phyloP scores from a whole-genome alignment of 2,113 vertebrate genomes.

The Thryonomys swinderianus region DNA sequence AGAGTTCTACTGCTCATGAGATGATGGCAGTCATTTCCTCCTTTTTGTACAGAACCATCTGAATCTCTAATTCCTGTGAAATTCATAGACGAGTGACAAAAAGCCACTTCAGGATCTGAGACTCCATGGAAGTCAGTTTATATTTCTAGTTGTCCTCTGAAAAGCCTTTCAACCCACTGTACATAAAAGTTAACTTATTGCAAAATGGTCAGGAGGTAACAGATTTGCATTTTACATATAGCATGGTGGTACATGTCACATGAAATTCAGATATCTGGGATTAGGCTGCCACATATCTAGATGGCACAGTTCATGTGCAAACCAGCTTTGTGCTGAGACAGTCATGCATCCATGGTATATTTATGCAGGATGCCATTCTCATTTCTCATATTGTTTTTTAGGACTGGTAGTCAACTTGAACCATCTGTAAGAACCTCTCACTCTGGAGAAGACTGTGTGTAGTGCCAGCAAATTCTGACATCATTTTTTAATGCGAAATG shows the following conservation, averaged over 20 bases:
- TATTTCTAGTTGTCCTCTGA: neutral
- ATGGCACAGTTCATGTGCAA: neutral
- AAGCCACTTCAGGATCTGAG: neutral
- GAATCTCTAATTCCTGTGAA: constrained; percentile 1
- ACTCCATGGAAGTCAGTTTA: neutral
- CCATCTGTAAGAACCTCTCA: neutral
- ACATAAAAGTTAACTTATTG: neutral
- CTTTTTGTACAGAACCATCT: neutral
- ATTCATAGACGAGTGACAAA: neutral
- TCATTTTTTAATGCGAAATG: neutral
- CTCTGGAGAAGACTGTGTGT: neutral
- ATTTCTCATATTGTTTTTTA: neutral
- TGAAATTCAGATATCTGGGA: neutral
- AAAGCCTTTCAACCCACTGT: neutral
- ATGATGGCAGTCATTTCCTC: neutral
- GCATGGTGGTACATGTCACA: neutral
- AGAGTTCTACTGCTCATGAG: neutral
- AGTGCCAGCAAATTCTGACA: neutral
- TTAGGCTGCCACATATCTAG: neutral
- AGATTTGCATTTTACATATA: neutral
- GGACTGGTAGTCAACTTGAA: neutral
- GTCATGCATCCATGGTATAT: neutral
- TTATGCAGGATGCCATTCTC: neutral
- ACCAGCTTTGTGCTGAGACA: neutral
- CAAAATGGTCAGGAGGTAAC: neutral